Percentiles rank a stretch among this genome's conserved stretches.
Conservation (phyloP, 92 coral and sea anemone genomes). For the Epizoanthus illoricatus region DNA sequence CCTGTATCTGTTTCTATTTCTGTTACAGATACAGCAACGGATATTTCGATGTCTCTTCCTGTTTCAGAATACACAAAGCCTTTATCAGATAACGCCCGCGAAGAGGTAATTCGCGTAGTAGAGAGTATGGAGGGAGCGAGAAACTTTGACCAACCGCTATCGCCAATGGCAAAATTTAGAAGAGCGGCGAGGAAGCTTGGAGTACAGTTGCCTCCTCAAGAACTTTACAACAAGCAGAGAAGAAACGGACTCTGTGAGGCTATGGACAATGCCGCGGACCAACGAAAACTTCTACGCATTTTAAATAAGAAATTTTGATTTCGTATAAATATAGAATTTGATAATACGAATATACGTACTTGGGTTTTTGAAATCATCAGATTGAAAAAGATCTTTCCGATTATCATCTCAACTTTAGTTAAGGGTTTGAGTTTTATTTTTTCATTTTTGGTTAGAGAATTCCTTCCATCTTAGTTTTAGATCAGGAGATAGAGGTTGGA, state of each 20-base stretch:
- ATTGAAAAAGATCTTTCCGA: no score
- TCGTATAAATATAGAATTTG: background rate
- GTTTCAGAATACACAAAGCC: background rate
- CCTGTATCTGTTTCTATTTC: background rate
- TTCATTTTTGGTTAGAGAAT: no score
- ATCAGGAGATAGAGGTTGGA: no score
- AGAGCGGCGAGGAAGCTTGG: constrained; percentile 77
- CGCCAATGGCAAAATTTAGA: constrained; percentile 51
- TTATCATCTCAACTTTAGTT: no score
- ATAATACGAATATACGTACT: no score
- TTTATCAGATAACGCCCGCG: background rate
- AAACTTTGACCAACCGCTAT: background rate
- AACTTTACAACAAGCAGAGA: constrained; percentile 60
- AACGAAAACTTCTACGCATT: constrained; percentile 61
- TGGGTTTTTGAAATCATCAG: no score
- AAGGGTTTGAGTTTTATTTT: no score
- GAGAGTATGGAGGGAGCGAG: background rate
- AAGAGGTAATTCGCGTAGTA: background rate
- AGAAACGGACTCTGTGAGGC: constrained; percentile 60
- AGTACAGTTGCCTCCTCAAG: constrained; percentile 64
- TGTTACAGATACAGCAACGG: background rate
- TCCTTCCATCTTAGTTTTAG: no score
- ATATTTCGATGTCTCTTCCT: constrained; percentile 1
- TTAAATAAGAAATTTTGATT: constrained; percentile 69
- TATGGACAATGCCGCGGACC: constrained; percentile 56